Evolutionary conservation across 2,113 vertebrate species (phyloP).

Genomic region (Syrrhaptes paradoxus): DNA sequence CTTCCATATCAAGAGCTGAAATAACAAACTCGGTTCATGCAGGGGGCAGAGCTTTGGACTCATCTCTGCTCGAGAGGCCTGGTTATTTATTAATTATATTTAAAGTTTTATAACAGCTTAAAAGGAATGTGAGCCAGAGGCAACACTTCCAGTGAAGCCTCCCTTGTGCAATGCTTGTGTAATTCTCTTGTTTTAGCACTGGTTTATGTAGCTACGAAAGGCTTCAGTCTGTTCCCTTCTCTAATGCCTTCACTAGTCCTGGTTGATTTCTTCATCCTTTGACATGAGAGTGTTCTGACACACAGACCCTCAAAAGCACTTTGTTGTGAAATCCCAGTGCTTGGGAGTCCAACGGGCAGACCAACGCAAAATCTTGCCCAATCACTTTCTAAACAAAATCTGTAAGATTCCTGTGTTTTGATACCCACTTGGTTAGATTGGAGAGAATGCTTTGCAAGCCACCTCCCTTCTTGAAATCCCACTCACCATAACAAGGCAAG

Average conservation of each 20-base stretch:
- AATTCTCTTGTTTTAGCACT: constrained; percentile 9
- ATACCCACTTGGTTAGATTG: background rate
- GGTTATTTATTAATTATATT: constrained; percentile 75
- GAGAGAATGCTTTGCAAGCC: background rate
- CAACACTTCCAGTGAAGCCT: constrained; percentile 43
- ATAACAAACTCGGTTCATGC: constrained; percentile 50
- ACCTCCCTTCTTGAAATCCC: background rate
- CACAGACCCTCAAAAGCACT: background rate
- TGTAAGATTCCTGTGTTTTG: background rate
- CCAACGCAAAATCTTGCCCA: background rate
- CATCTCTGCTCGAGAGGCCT: constrained; percentile 48
- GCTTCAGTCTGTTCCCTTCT: background rate
- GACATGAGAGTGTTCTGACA: background rate
- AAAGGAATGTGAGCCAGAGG: constrained; percentile 58
- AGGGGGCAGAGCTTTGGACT: constrained; percentile 54
- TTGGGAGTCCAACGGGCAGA: background rate
- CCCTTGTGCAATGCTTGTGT: constrained; percentile 49
- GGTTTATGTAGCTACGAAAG: background rate
- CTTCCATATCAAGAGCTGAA: constrained; percentile 29
- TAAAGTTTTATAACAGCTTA: constrained; percentile 72
- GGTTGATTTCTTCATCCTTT: background rate
- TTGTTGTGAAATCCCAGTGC: background rate
- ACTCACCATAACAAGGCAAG: fast-evolving
- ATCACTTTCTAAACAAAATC: background rate
- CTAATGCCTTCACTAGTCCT: background rate